Percentiles rank a stretch among this genome's conserved stretches.
phyloP scores from a whole-genome alignment of 2,113 vertebrate species.

The Martes martes region DNA sequence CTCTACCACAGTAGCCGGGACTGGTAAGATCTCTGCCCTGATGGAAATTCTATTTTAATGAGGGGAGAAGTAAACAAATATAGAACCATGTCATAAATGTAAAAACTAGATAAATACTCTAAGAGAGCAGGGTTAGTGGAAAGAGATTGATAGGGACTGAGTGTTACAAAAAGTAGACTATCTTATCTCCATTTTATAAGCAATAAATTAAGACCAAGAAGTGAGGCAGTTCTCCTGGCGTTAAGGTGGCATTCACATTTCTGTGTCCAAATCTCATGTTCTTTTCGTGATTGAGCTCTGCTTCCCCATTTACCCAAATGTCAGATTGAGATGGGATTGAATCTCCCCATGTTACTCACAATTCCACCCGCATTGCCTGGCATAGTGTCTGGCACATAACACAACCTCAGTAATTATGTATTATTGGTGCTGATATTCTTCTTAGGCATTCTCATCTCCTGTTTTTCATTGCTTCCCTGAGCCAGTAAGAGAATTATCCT shows the following conservation, averaged over 20 bases:
- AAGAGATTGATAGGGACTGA: neutral
- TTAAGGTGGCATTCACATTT: neutral
- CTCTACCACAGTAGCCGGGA: neutral
- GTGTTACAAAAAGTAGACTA: neutral
- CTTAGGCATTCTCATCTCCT: neutral
- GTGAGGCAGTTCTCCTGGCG: neutral
- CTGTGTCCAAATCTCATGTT: neutral
- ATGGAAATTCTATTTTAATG: neutral
- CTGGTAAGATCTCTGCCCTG: neutral
- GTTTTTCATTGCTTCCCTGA: neutral
- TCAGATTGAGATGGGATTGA: neutral
- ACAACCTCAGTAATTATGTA: neutral
- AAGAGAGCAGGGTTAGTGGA: neutral
- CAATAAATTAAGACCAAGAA: neutral
- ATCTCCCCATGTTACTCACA: neutral
- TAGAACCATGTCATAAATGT: neutral
- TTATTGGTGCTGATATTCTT: neutral
- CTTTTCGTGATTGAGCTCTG: neutral
- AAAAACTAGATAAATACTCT: neutral
- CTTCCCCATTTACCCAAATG: neutral
- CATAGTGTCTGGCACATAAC: neutral
- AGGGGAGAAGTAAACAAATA: neutral
- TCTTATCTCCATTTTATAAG: neutral
- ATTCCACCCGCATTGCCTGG: fast-evolving
- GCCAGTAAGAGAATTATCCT: neutral